These are phyloP conservation scores for Heliconius ismenius DNA, from an alignment of 2,888 invertebrate species.

Conservation along the genomic window DNA sequence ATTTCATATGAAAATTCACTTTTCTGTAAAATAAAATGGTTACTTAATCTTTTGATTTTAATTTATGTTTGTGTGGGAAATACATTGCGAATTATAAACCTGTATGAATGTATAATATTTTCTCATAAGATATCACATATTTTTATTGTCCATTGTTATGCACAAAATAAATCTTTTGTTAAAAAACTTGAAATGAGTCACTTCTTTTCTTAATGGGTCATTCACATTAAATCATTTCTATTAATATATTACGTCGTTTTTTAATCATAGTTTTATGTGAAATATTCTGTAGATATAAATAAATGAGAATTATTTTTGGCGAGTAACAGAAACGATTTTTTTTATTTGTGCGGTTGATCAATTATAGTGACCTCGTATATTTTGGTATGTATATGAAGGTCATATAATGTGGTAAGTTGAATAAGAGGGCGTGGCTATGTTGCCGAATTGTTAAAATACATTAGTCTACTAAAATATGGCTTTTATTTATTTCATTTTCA, in stretches of 20 bases:
- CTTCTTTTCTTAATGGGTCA: background rate
- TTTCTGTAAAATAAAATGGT: background rate
- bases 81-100: background rate
- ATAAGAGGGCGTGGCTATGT: constrained; percentile 4
- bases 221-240: constrained; percentile 6
- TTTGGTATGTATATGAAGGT: constrained; percentile 61
- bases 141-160: constrained; percentile 37
- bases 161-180: constrained; percentile 23
- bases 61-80: background rate
- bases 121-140: constrained; percentile 42
- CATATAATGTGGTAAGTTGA: constrained; percentile 45
- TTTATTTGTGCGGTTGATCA: background rate
- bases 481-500: too few relatives aligned
- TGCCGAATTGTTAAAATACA: background rate
- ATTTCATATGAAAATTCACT: background rate
- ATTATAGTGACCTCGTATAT: constrained; percentile 52
- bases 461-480: background rate
- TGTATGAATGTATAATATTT: constrained; percentile 1
- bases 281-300: background rate
- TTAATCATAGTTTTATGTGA: background rate
- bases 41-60: background rate
- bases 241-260: constrained; percentile 4
- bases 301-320: background rate
- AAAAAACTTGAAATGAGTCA: constrained; percentile 24
- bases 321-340: background rate